Percentiles rank a stretch among this genome's conserved stretches.
These are phyloP conservation scores for Mus pahari DNA, from an alignment of 2,113 vertebrate genomes.

Conservation along the genomic window DNA sequence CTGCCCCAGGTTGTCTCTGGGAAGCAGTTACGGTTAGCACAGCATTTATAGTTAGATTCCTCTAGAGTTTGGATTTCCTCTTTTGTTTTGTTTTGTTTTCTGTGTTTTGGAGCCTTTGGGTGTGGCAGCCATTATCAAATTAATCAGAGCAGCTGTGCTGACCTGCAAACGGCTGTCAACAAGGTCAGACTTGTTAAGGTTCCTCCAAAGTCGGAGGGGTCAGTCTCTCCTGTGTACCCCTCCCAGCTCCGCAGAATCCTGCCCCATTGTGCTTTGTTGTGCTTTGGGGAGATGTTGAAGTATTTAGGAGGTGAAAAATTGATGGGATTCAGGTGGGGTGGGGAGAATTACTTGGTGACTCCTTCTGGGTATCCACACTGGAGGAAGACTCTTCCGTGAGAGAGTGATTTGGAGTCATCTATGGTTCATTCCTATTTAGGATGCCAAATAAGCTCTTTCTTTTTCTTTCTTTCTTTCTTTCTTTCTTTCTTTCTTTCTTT, in stretches of 20 bases:
- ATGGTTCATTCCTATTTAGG: neutral
- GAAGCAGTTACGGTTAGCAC: neutral
- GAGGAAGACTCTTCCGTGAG: too few relatives aligned
- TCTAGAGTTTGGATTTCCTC: neutral
- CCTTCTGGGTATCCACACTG: accelerated
- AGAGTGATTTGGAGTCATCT: neutral
- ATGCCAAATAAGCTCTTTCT: neutral
- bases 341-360: too few relatives aligned
- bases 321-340: neutral
- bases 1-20: neutral
- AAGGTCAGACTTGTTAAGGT: neutral
- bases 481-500: too few relatives aligned
- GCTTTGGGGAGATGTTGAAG: too few relatives aligned
- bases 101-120: too few relatives aligned
- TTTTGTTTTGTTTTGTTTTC: too few relatives aligned
- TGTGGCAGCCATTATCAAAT: neutral
- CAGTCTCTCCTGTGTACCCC: neutral
- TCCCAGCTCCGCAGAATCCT: too few relatives aligned
- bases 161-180: neutral
- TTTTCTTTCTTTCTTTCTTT: too few relatives aligned
- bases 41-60: neutral
- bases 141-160: neutral
- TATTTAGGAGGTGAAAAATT: neutral
- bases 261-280: neutral
- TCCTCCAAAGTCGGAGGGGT: neutral